Evolutionary conservation across 2,797 vertebrate species (phyloP).

Genomic region (Euphonia xanthogaster): DNA sequence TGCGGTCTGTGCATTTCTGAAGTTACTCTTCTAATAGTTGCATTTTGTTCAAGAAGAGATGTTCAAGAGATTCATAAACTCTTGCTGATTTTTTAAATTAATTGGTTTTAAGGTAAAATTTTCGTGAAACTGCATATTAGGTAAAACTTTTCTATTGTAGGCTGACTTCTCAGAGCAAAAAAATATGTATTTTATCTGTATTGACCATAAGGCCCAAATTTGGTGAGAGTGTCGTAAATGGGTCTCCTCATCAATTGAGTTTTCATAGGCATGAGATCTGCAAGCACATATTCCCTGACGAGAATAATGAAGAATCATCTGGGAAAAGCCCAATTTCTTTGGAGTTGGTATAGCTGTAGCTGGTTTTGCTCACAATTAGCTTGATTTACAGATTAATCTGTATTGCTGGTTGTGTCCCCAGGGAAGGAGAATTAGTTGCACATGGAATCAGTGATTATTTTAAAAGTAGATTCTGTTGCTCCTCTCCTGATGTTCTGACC

Average conservation of each 20-base stretch:
- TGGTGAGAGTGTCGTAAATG: not conserved
- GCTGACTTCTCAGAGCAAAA: not conserved
- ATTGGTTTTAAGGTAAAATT: not conserved
- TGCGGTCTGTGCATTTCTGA: not conserved
- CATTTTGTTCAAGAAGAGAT: not conserved
- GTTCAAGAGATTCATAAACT: not conserved
- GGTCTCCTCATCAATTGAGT: not conserved
- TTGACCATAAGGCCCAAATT: not conserved
- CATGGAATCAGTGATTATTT: not conserved
- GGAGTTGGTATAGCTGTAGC: not conserved
- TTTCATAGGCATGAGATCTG: not conserved
- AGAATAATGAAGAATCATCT: not conserved
- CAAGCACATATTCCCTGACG: not conserved
- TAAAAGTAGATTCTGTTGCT: not conserved
- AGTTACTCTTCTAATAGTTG: not conserved
- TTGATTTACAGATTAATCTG: not conserved
- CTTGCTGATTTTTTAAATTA: not conserved
- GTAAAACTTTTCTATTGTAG: not conserved
- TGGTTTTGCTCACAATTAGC: not conserved
- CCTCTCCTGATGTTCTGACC: not conserved
- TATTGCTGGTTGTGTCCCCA: not conserved
- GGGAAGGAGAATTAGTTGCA: not conserved
- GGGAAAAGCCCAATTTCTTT: not conserved
- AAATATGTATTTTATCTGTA: not conserved
- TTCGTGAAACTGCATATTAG: not conserved